Base-by-base conservation (phyloP, 2,888 invertebrate genomes). In the Xestia ashworthii region DNA sequence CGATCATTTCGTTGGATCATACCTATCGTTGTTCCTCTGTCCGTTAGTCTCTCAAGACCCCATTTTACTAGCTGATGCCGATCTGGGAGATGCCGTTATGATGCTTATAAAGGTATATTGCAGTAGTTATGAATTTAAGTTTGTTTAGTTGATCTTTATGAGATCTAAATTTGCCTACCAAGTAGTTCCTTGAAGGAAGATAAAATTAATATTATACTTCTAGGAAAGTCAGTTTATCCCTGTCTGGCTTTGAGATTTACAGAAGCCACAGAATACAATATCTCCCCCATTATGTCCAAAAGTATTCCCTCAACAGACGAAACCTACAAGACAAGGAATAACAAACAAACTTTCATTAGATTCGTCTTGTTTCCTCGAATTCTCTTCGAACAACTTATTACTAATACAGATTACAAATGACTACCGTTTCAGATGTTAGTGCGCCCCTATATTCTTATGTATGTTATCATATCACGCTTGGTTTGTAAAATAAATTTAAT, bases 341-440 rank as follows among this genome's bases (percentile, higher is more conserved):
- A 83, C 78, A 82, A 80, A 73, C 74, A 76, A 85, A 87, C 81
- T 84, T 81, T 70, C 74, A 81, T 84, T 81, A 60, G 69, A 73
- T 74, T 58, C 48, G 62, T 68, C 65, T 78, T 44, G 19, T 84
- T 74, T 62, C 66, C 41, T 8, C 22, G 25, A 81, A 73, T 80
- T 62, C 78, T 46, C 48, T 62, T 46, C 58, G 4, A 64, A 65
- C 12, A 83, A 78, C 65, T 83, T 65, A n/a, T 44, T 65, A 14
- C 14, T 65, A 60, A 38, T 41, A 67, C 64, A 53, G 65, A 70
- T 83, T 60, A 78, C 65, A 83, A 80, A 80, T 70, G 16, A 48
- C n/a, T 50, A 14, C 41, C 4, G 66, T 79, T 60, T 53, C 11
- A 3, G 14, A 32, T 53, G 19, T 46, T 19, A 41, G 41, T 67